Conservation (phyloP, 2,113 vertebrate species). For the Phrynocephalus versicolor region DNA sequence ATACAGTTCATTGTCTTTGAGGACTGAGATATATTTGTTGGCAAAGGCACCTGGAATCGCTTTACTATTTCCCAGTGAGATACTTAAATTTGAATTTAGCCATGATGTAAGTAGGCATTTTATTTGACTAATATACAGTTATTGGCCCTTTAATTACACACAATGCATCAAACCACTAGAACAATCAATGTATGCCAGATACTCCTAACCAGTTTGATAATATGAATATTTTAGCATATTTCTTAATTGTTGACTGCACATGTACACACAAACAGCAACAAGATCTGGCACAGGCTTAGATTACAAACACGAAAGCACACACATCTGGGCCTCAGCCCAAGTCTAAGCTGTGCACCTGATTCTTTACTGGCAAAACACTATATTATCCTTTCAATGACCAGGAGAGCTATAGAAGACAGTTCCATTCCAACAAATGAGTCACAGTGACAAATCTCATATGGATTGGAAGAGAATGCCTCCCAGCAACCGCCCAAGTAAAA, state of each 20-base stretch:
- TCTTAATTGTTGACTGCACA: not conserved
- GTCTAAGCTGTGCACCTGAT: not conserved
- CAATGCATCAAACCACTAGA: not conserved
- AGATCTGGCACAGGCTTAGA: not conserved
- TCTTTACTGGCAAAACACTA: conserved; percentile 1
- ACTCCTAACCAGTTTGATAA: not conserved
- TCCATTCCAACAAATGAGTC: conserved; percentile 14
- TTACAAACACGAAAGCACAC: not conserved
- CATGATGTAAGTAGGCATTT: conserved; percentile 2
- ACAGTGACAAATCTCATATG: conserved; percentile 33
- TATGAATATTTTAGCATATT: not conserved
- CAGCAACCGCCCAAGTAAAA: conserved; percentile 2
- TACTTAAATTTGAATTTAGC: conserved; percentile 1
- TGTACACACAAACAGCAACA: not conserved
- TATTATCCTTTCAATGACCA: conserved; percentile 23
- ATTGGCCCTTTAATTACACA: conserved; percentile 2
- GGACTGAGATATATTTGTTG: not conserved
- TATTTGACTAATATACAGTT: conserved; percentile 26
- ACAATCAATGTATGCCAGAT: not conserved
- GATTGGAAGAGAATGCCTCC: not conserved
- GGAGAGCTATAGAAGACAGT: conserved; percentile 19
- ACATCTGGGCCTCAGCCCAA: not conserved
- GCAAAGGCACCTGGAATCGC: conserved; percentile 24
- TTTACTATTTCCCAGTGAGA: conserved; percentile 14
- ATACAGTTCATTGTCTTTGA: not conserved